phyloP scores from a whole-genome alignment of 2,797 vertebrate genomes.

The Cynodonichthys magdalenae region DNA sequence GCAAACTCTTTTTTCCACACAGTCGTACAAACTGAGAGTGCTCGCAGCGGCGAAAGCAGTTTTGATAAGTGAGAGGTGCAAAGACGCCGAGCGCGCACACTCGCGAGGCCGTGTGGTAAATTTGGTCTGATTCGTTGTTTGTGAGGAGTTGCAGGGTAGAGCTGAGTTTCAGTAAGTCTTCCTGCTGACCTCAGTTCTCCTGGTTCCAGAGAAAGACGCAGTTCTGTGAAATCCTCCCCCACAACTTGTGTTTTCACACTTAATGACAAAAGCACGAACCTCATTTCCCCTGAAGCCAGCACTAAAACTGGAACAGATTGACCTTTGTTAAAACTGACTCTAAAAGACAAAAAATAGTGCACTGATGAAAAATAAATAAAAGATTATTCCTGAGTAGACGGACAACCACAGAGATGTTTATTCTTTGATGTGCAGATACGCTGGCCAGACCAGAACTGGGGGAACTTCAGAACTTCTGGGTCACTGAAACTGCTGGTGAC shows the following conservation, averaged over 20 bases:
- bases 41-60: no score
- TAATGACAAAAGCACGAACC: conserved; percentile 66
- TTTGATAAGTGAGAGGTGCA: conserved; percentile 7
- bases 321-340: conserved; percentile 44
- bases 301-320: conserved; percentile 51
- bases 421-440: conserved; percentile 22
- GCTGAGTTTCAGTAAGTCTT: conserved; percentile 47
- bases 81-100: background rate
- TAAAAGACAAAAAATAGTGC: conserved; percentile 36
- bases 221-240: conserved; percentile 76
- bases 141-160: conserved; percentile 22
- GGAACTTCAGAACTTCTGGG: conserved; percentile 52
- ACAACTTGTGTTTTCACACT: conserved; percentile 71
- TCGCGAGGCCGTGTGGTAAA: conserved; percentile 17
- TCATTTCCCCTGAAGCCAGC: conserved; percentile 59
- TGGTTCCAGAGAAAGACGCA: conserved; percentile 64
- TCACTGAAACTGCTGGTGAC: conserved; percentile 49
- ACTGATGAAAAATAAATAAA: background rate
- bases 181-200: conserved; percentile 59
- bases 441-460: conserved; percentile 43
- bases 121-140: conserved; percentile 14
- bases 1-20: conserved; percentile 6
- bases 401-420: conserved; percentile 6
- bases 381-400: background rate
- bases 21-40: conserved; percentile 12